A percentile compares a stretch with the other conserved stretches of the same genome.
Conservation (phyloP, 23 tunicate species). For the Styela plicata region DNA sequence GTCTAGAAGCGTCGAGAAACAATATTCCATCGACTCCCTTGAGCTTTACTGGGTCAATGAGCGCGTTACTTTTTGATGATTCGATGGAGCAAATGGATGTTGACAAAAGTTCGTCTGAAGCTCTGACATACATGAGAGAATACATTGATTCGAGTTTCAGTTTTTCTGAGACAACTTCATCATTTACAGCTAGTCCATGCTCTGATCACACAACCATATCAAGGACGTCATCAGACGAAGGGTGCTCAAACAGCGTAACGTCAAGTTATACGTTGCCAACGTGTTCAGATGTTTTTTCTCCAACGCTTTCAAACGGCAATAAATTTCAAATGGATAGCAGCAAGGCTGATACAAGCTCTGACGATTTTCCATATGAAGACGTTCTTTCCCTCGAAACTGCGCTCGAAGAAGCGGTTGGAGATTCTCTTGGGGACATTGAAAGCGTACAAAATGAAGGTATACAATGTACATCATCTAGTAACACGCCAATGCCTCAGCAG, state of each 20-base stretch:
- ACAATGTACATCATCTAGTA: not conserved
- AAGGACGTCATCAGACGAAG: constrained; percentile 1
- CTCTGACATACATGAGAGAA: not conserved
- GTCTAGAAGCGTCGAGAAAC: not conserved
- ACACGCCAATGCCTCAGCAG: not conserved
- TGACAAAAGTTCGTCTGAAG: not conserved
- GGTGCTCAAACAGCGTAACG: not conserved
- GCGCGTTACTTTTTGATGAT: not conserved
- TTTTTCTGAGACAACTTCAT: not conserved
- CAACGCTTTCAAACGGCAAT: not conserved
- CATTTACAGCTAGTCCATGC: not conserved
- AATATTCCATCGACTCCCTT: not conserved
- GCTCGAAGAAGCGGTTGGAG: constrained; percentile 28
- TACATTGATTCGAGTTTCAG: not conserved
- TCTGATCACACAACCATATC: not conserved
- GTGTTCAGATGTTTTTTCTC: not conserved
- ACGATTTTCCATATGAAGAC: constrained; percentile 4
- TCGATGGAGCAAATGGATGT: not conserved
- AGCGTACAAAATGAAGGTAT: not conserved
- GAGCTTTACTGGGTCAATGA: not conserved
- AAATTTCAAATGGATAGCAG: not conserved
- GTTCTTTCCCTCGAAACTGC: constrained; percentile 19
- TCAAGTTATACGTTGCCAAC: not conserved
- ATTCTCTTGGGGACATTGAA: not conserved
- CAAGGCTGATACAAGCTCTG: not conserved